A percentile compares a stretch with the other conserved stretches of the same genome.
phyloP scores from a whole-genome alignment of 2,888 invertebrate genomes.

The Harpagoxenus sublaevis region DNA sequence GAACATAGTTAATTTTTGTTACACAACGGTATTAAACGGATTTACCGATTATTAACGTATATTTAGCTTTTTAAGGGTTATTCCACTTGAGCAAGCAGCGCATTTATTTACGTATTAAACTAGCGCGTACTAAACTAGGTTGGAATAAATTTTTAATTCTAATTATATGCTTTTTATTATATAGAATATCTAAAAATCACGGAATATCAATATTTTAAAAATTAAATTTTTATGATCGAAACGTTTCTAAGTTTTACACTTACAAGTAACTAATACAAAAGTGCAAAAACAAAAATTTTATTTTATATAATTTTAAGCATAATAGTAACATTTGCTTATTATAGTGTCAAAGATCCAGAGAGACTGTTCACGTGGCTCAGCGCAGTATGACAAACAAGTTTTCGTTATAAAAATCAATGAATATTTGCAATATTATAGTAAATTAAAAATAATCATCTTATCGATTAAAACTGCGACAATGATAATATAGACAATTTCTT shows the following conservation, averaged over 20 bases:
- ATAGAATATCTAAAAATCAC: too few relatives aligned
- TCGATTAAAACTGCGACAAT: constrained; percentile 11
- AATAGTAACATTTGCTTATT: constrained; percentile 45
- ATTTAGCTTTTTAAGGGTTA: constrained; percentile 6
- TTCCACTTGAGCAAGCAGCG: not conserved
- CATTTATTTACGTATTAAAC: constrained; percentile 17
- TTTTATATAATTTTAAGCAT: too few relatives aligned
- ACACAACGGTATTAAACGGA: not conserved
- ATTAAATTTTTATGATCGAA: too few relatives aligned
- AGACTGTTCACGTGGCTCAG: not conserved
- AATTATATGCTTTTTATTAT: too few relatives aligned
- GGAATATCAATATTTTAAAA: too few relatives aligned
- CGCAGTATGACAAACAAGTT: not conserved
- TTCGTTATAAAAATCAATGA: not conserved
- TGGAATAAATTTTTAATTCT: not conserved
- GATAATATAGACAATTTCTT: constrained; percentile 51
- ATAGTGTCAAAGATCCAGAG: not conserved
- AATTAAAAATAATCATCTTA: constrained; percentile 30
- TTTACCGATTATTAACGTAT: constrained; percentile 14
- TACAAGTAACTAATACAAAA: too few relatives aligned
- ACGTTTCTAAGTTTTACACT: too few relatives aligned
- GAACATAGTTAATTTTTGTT: not conserved
- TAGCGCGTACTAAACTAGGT: not conserved
- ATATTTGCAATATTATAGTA: constrained; percentile 20
- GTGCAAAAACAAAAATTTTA: too few relatives aligned